Base-by-base conservation (phyloP, 2,797 vertebrate species). In the Smutsia temminckii region DNA sequence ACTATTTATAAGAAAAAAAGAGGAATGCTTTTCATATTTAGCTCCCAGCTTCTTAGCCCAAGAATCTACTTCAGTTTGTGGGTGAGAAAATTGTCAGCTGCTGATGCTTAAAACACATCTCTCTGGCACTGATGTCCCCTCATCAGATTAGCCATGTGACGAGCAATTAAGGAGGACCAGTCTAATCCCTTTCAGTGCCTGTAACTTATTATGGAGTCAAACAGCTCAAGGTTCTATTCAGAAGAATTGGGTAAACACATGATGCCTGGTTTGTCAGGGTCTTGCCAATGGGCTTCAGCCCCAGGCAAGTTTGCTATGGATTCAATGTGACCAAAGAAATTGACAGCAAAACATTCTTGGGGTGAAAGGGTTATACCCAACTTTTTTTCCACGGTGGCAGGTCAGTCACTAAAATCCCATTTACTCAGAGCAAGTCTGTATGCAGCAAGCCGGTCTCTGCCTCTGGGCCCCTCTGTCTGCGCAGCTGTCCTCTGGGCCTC, bases 231-330 rank as follows among this genome's bases (percentile, higher is more conserved):
- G 6, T 91, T 97, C 63, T 34, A 55, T 80, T 94, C 91, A 91
- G 59, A 95, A 97, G 92, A 93, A 95, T 63, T 25, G 42, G 75
- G 83, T 89, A 91, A 95, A 96, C 89, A 96, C 83, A 95, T 92
- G 75, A 96, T 69, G 59, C 66, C 55, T 86, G 53, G 85, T 95
- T 93, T 93, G 17, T 86, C 80, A 93, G 75, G 37, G 21, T 40
- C 40, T 40, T 40, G 4, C 40, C 40, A 40, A 6, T 40, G 40
- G 40, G 40, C 6, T 40, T 40, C 40, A 40, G 40, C 40, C 40
- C 40, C 6, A 6, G 40, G 40, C 40, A 40, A 37, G 37, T 4
- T 37, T 37, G 37, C 37, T 37, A 37, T 37, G 37, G 37, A 37
- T 37, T 37, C 37, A 37, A 37, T 37, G 37, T 37, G 37, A 37